phyloP scores from a whole-genome alignment of 2,797 vertebrate genomes.

The Trachops cirrhosus region DNA sequence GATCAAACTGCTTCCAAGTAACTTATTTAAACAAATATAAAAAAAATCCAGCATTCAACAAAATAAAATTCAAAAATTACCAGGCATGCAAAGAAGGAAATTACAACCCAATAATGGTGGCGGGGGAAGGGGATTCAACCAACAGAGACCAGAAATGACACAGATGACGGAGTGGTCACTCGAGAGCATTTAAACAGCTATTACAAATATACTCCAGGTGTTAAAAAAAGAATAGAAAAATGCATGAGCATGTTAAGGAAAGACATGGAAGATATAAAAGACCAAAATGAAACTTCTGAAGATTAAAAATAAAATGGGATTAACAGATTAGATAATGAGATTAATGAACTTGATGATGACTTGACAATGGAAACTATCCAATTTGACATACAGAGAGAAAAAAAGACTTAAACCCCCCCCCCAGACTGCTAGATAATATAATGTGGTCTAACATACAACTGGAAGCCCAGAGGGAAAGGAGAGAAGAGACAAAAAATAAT shows the following conservation, averaged over 20 bases:
- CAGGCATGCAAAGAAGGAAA: not conserved
- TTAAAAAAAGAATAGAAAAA: not conserved
- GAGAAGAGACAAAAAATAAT: not conserved
- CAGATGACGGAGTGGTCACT: not conserved
- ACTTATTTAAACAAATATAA: conserved; percentile 24
- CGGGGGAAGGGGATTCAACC: not conserved
- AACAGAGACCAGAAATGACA: not conserved
- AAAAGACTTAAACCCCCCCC: not conserved
- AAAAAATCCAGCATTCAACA: not conserved
- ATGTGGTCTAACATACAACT: not conserved
- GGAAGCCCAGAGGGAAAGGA: not conserved
- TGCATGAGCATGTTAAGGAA: not conserved
- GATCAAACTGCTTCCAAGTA: not conserved
- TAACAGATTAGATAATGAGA: not conserved
- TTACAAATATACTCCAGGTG: not conserved
- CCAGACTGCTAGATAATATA: not conserved
- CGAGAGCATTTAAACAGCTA: not conserved
- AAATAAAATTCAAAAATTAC: not conserved
- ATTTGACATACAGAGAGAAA: not conserved
- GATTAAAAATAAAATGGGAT: not conserved
- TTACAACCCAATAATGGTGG: not conserved
- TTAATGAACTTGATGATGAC: not conserved
- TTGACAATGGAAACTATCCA: not conserved
- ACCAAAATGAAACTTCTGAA: conserved; percentile 12
- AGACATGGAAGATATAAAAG: not conserved